Conservation (phyloP, 2,888 invertebrate genomes). For the Laspeyria flexula region DNA sequence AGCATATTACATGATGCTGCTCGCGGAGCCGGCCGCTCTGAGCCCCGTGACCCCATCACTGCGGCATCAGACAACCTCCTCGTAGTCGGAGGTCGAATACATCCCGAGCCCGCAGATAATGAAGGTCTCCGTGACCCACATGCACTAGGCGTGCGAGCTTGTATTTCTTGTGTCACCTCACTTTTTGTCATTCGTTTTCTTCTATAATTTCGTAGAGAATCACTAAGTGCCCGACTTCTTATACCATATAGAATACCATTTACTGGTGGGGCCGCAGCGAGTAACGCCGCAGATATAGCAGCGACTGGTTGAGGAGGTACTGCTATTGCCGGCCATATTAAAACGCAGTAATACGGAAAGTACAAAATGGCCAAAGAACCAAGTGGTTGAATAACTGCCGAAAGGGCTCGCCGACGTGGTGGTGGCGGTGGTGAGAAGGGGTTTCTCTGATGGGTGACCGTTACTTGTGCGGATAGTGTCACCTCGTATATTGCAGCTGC, state of each 20-base stretch:
- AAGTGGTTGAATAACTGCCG: constrained; percentile 90
- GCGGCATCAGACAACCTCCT: constrained; percentile 78
- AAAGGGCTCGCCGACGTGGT: constrained; percentile 87
- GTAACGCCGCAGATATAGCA: constrained; percentile 87
- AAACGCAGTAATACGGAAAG: constrained; percentile 90
- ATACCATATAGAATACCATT: constrained; percentile 93
- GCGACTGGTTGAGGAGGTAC: constrained; percentile 77
- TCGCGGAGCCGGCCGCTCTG: constrained; percentile 84
- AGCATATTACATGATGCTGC: constrained; percentile 90
- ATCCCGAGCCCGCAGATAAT: constrained; percentile 85
- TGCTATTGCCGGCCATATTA: constrained; percentile 88
- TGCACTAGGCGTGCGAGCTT: constrained; percentile 92
- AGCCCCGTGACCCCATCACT: constrained; percentile 72
- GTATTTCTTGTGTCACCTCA: constrained; percentile 92
- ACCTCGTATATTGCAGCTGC: constrained; percentile 95
- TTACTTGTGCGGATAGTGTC: constrained; percentile 93
- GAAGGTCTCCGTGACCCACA: constrained; percentile 91
- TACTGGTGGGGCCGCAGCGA: constrained; percentile 90
- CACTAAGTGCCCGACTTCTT: constrained; percentile 89
- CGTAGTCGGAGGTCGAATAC: constrained; percentile 75
- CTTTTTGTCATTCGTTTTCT: constrained; percentile 92
- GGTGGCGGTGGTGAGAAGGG: constrained; percentile 91
- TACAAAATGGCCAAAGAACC: constrained; percentile 90
- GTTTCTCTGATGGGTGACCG: constrained; percentile 92
- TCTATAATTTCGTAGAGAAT: constrained; percentile 91